Percentiles rank a stretch among this genome's conserved stretches.
phyloP scores from a whole-genome alignment of 2,113 vertebrate genomes.

The Ailurus styani region DNA sequence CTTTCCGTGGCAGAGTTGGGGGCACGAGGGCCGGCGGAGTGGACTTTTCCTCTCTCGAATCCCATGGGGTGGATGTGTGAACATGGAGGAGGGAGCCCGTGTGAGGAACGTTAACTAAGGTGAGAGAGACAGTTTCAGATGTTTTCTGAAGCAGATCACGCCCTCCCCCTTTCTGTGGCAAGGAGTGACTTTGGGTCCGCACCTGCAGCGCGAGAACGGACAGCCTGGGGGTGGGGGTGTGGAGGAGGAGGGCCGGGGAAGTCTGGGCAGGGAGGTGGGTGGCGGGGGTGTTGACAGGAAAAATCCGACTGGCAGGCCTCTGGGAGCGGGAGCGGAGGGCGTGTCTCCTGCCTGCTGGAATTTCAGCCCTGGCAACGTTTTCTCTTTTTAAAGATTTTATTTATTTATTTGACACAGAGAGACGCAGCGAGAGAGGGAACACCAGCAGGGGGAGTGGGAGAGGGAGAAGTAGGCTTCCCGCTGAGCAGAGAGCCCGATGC shows the following conservation, averaged over 20 bases:
- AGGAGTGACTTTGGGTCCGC: background rate
- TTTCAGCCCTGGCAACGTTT: constrained; percentile 39
- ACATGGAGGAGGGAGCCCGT: background rate
- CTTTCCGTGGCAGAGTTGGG: background rate
- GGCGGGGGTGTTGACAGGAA: constrained; percentile 33
- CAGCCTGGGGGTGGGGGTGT: background rate
- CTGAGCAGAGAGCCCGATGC: no score
- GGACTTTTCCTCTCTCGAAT: background rate
- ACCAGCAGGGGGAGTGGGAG: no score
- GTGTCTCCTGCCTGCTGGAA: constrained; percentile 13
- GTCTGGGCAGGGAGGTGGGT: background rate
- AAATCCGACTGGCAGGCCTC: background rate
- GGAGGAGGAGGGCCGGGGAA: background rate
- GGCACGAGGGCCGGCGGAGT: background rate
- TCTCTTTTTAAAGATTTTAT: no score
- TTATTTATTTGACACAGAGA: no score
- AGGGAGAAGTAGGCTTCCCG: no score
- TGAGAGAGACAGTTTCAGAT: background rate
- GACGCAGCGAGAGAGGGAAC: no score
- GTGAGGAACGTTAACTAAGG: accelerated
- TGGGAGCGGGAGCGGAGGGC: background rate
- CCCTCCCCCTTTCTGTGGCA: background rate
- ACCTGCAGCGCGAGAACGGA: constrained; percentile 4
- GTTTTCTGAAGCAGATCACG: background rate
- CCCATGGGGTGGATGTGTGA: accelerated